Percentiles rank a stretch among this genome's conserved stretches.
Conservation (phyloP, 64 coral and sea anemone species). For the Montipora capricornis region DNA sequence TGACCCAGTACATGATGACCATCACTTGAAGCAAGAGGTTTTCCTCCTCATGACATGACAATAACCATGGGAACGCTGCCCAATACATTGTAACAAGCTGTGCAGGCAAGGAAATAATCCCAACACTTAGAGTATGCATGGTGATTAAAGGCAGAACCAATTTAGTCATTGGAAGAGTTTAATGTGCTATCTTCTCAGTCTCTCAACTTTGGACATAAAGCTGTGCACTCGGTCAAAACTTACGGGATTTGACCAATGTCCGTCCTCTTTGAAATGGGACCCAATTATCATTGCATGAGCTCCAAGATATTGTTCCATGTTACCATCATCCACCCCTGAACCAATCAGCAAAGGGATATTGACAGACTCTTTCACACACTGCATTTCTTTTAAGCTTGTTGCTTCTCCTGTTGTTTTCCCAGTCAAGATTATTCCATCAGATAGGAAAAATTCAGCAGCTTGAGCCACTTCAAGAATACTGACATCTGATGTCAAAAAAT, state of each 20-base stretch:
- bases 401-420: conserved; percentile 83
- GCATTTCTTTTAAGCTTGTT: conserved; percentile 89
- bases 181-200: conserved; percentile 73
- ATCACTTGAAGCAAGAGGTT: too few species aligned
- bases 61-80: too few species aligned
- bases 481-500: conserved; percentile 87
- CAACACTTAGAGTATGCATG: too few species aligned
- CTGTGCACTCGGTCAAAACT: conserved; percentile 79
- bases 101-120: too few species aligned
- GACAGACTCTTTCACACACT: conserved; percentile 80
- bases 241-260: conserved; percentile 91
- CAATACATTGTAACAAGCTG: too few species aligned
- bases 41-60: too few species aligned
- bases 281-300: conserved; percentile 93
- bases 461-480: conserved; percentile 86
- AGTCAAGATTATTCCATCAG: conserved; percentile 93
- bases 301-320: conserved; percentile 87
- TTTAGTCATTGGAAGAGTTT: not conserved
- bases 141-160: not conserved
- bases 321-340: conserved; percentile 87
- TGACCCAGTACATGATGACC: too few species aligned
- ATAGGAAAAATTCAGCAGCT: conserved; percentile 95
- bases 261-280: conserved; percentile 96
- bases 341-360: conserved; percentile 91
- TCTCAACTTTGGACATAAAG: conserved; percentile 97